These are phyloP conservation scores for Myiopsitta monachus DNA, from an alignment of 2,113 vertebrate species.

Conservation along the genomic window DNA sequence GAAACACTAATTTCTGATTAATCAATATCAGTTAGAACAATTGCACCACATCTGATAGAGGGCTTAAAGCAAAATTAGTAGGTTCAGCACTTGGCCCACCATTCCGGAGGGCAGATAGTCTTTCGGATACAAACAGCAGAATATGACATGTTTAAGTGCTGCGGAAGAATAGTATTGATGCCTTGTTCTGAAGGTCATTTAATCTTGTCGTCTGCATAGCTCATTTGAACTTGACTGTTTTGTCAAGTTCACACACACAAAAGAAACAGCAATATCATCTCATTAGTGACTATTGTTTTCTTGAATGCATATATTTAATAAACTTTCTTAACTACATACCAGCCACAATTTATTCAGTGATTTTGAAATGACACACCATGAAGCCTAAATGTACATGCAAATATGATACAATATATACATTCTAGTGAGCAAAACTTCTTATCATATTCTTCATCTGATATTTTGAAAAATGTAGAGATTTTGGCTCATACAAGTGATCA, in stretches of 20 bases:
- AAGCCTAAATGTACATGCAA: not conserved
- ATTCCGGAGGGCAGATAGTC: not conserved
- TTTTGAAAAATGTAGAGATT: not conserved
- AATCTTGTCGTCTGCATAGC: not conserved
- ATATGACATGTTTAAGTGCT: not conserved
- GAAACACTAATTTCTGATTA: not conserved
- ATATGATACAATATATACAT: not conserved
- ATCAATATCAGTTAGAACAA: not conserved
- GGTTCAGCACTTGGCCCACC: not conserved
- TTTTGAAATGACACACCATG: not conserved
- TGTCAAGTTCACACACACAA: not conserved
- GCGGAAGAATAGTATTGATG: not conserved
- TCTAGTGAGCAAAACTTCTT: not conserved
- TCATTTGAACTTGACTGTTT: not conserved
- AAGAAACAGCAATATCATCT: not conserved
- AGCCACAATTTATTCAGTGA: not conserved
- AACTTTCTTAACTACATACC: not conserved
- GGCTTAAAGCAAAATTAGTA: not conserved
- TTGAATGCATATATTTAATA: not conserved
- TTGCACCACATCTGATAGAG: not conserved
- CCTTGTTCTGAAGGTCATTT: not conserved
- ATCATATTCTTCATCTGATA: not conserved
- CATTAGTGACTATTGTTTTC: not conserved
- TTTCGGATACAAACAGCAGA: not conserved
- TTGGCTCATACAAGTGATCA: not conserved